Evolutionary conservation across 2,113 vertebrate genomes (phyloP).

Genomic region (Zootoca vivipara): DNA sequence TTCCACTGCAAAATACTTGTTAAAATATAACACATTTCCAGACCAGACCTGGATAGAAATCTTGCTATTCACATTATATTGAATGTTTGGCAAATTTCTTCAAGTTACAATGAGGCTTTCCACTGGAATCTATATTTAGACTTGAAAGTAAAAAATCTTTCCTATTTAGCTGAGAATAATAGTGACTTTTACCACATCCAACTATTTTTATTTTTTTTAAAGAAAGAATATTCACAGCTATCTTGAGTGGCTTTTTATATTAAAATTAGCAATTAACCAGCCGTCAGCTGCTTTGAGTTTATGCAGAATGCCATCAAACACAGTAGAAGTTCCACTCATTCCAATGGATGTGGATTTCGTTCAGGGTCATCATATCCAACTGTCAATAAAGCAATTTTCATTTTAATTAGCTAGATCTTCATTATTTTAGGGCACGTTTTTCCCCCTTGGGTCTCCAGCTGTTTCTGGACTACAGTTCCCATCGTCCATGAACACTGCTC

Average conservation of each 20-base stretch:
- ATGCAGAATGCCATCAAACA: neutral
- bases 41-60: slow-evolving; percentile 54
- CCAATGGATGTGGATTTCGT: neutral
- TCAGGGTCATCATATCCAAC: slow-evolving; percentile 1
- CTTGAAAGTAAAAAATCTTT: slow-evolving; percentile 54
- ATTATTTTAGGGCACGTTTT: neutral
- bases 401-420: slow-evolving; percentile 37
- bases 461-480: no score
- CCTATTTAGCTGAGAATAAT: slow-evolving; percentile 47
- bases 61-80: slow-evolving; percentile 54
- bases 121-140: slow-evolving; percentile 63
- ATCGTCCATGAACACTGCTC: no score
- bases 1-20: slow-evolving; percentile 66
- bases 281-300: no score
- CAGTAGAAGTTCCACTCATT: neutral
- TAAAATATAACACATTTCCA: slow-evolving; percentile 61
- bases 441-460: no score
- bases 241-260: neutral
- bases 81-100: slow-evolving; percentile 61
- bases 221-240: slow-evolving; percentile 11
- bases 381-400: slow-evolving; percentile 26
- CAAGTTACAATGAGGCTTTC: slow-evolving; percentile 56
- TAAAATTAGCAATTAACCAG: neutral
- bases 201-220: slow-evolving; percentile 10
- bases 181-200: slow-evolving; percentile 46